These are phyloP conservation scores for Harlomillsia oculata DNA, from an alignment of 1,140 invertebrate species.

Conservation along the genomic window DNA sequence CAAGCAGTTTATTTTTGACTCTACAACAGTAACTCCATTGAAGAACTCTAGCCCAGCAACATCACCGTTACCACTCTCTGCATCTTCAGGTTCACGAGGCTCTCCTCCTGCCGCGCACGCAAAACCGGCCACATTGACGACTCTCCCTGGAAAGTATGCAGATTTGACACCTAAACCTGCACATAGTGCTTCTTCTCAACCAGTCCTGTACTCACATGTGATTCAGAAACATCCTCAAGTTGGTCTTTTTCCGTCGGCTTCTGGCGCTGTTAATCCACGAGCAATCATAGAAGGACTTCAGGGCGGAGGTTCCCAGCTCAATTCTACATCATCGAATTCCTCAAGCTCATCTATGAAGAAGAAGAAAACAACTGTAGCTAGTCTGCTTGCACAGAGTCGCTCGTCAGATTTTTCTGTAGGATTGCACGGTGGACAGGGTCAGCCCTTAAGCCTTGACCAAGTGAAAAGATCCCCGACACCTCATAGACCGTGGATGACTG, in stretches of 20 bases:
- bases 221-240: constrained; percentile 30
- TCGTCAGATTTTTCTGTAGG: neutral
- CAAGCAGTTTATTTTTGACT: too few species aligned
- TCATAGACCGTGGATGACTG: constrained; percentile 32
- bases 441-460: too few species aligned
- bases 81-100: neutral
- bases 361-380: constrained; percentile 84
- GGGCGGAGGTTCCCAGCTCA: too few species aligned
- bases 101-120: constrained; percentile 26
- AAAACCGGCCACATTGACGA: constrained; percentile 24
- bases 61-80: neutral
- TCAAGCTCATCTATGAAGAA: constrained; percentile 4
- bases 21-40: too few species aligned
- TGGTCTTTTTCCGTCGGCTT: constrained; percentile 2
- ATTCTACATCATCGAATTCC: too few species aligned
- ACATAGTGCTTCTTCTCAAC: constrained; percentile 27
- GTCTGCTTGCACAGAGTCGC: constrained; percentile 58
- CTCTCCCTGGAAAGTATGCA: constrained; percentile 23
- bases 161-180: constrained; percentile 29
- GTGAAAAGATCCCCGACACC: too few species aligned
- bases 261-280: neutral
- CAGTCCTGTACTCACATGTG: constrained; percentile 30
- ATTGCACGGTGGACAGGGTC: too few species aligned
- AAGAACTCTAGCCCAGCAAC: neutral
- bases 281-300: constrained; percentile 6